phyloP scores from a whole-genome alignment of 2,888 invertebrate species.

The Bhutanitis thaidina region DNA sequence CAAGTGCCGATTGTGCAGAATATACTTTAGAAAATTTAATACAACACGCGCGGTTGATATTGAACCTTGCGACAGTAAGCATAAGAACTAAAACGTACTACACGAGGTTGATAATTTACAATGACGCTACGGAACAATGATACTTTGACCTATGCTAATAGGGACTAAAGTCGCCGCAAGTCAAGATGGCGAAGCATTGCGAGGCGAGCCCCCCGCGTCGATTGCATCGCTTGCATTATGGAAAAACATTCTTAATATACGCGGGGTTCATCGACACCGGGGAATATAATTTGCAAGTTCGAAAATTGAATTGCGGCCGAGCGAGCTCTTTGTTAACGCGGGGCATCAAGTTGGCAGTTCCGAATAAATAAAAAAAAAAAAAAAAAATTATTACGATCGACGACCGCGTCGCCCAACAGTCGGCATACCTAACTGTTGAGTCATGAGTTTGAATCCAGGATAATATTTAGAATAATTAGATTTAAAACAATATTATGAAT shows the following conservation, averaged over 20 bases:
- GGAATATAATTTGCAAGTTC: constrained; percentile 10
- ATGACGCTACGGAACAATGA: constrained; percentile 7
- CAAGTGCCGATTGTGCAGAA: constrained; percentile 38
- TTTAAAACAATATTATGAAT: too few relatives aligned
- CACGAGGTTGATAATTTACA: constrained; percentile 1
- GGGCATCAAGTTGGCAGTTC: neutral
- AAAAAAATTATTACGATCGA: neutral
- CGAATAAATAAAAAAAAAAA: constrained; percentile 7
- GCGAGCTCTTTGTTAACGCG: constrained; percentile 8
- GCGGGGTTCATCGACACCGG: constrained; percentile 20
- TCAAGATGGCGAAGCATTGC: constrained; percentile 1
- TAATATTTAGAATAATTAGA: too few relatives aligned
- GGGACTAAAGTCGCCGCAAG: constrained; percentile 4
- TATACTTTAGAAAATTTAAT: constrained; percentile 1
- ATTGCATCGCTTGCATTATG: constrained; percentile 41
- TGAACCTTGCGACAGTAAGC: neutral
- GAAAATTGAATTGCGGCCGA: constrained; percentile 7
- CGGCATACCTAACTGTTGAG: neutral
- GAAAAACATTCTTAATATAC: constrained; percentile 25
- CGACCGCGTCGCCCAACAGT: constrained; percentile 1
- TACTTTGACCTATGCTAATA: neutral
- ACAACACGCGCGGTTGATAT: neutral
- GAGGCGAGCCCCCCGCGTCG: constrained; percentile 42
- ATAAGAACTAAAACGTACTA: constrained; percentile 9
- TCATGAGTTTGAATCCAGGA: neutral